These are phyloP conservation scores for Bucco capensis DNA, from an alignment of 2,113 vertebrate genomes.

Conservation along the genomic window DNA sequence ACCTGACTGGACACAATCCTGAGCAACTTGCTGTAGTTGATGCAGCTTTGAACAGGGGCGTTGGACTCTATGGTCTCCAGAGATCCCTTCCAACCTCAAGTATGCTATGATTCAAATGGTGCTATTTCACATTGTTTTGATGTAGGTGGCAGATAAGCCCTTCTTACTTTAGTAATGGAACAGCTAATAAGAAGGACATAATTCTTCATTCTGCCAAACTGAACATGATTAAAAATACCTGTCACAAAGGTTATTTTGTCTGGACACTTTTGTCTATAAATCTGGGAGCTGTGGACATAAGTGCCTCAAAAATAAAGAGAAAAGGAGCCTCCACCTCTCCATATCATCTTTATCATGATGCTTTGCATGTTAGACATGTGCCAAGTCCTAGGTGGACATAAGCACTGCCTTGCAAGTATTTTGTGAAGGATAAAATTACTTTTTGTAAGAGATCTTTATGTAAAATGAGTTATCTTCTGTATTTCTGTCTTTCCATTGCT, in stretches of 20 bases:
- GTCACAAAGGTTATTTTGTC: not conserved
- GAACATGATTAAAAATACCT: not conserved
- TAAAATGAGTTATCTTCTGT: not conserved
- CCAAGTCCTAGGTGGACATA: not conserved
- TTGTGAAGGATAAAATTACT: not conserved
- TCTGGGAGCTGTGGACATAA: not conserved
- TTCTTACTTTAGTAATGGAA: not conserved
- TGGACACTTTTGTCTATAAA: not conserved
- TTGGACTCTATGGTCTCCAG: not conserved
- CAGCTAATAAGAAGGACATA: not conserved
- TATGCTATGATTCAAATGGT: not conserved
- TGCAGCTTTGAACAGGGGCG: not conserved
- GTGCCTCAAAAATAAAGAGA: not conserved
- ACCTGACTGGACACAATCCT: too few species aligned
- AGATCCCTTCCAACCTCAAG: not conserved
- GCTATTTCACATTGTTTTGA: not conserved
- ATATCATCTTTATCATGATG: not conserved
- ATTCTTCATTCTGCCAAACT: not conserved
- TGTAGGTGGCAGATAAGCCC: not conserved
- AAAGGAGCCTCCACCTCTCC: not conserved
- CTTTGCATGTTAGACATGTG: not conserved
- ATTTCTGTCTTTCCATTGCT: not conserved
- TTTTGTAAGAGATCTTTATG: not conserved
- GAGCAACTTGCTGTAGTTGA: not conserved
- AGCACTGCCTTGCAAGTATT: not conserved